These are phyloP conservation scores for Numida meleagris DNA, from an alignment of 2,113 vertebrate species.

Conservation along the genomic window DNA sequence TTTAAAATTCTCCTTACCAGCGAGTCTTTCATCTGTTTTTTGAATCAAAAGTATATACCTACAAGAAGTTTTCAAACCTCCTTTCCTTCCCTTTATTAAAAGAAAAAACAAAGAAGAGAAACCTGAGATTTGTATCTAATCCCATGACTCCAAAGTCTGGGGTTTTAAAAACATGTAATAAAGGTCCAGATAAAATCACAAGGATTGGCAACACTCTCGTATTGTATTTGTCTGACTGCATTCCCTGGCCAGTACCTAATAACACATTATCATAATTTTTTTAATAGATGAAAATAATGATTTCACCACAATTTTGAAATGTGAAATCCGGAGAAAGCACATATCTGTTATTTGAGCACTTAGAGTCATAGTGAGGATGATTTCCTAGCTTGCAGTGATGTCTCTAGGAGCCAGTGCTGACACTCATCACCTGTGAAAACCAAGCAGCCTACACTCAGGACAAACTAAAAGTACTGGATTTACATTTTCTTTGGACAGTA, in stretches of 20 bases:
- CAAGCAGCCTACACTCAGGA: background rate
- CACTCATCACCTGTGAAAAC: background rate
- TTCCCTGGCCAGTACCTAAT: slow-evolving; percentile 21
- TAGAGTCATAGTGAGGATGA: background rate
- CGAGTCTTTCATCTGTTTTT: slow-evolving; percentile 5
- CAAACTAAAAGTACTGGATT: background rate
- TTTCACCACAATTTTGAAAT: slow-evolving; percentile 21
- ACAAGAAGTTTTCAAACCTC: background rate
- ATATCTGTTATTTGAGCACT: background rate
- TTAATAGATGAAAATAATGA: slow-evolving; percentile 41
- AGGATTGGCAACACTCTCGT: slow-evolving; percentile 22
- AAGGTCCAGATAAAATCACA: slow-evolving; percentile 47
- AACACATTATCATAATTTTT: slow-evolving; percentile 32
- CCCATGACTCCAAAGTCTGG: slow-evolving; percentile 31
- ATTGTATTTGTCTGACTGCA: slow-evolving; percentile 43
- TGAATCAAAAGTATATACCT: background rate
- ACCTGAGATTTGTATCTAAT: slow-evolving; percentile 51
- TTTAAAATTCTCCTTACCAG: background rate
- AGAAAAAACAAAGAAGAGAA: slow-evolving; percentile 46
- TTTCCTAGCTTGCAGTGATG: background rate
- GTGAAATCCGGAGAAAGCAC: background rate
- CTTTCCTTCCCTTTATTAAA: slow-evolving; percentile 20
- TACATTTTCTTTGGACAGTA: background rate
- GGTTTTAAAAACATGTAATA: slow-evolving; percentile 41
- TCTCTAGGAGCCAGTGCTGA: background rate